Evolutionary conservation across 1,140 invertebrate species (phyloP).

Genomic region (Batillaria attramentaria): DNA sequence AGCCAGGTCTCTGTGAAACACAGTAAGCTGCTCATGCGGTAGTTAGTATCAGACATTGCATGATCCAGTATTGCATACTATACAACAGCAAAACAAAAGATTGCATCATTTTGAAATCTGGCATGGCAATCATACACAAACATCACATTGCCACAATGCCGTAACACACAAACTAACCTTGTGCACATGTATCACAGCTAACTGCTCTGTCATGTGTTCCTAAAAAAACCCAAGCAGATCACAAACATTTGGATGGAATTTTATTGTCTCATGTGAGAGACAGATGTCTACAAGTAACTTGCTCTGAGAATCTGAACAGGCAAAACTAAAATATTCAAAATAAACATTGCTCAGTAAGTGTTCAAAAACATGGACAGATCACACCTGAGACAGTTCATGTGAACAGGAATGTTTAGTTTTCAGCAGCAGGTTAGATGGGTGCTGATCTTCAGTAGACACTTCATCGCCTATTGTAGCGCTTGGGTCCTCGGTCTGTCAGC

Average conservation of each 20-base stretch:
- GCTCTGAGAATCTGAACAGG: too few relatives aligned
- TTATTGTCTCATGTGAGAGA: too few relatives aligned
- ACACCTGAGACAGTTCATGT: not conserved
- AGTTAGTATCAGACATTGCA: too few relatives aligned
- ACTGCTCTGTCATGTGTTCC: not conserved
- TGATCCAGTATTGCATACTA: too few relatives aligned
- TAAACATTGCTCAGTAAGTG: not conserved
- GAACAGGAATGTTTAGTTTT: not conserved
- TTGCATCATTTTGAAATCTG: too few relatives aligned
- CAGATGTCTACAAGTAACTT: too few relatives aligned
- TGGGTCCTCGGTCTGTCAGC: conserved; percentile 38
- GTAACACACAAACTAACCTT: not conserved
- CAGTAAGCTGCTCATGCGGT: too few relatives aligned
- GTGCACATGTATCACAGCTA: not conserved
- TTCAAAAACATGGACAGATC: not conserved
- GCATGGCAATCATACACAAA: too few relatives aligned
- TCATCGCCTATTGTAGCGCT: conserved; percentile 21
- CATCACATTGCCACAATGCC: not conserved
- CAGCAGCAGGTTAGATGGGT: not conserved
- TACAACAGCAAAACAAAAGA: too few relatives aligned
- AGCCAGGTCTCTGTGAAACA: too few relatives aligned
- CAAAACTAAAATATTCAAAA: not conserved
- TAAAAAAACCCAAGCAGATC: not conserved
- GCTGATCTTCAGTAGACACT: not conserved
- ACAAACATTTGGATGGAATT: not conserved